phyloP scores from a whole-genome alignment of 2,888 invertebrate species.

The Steinernema carpocapsae region DNA sequence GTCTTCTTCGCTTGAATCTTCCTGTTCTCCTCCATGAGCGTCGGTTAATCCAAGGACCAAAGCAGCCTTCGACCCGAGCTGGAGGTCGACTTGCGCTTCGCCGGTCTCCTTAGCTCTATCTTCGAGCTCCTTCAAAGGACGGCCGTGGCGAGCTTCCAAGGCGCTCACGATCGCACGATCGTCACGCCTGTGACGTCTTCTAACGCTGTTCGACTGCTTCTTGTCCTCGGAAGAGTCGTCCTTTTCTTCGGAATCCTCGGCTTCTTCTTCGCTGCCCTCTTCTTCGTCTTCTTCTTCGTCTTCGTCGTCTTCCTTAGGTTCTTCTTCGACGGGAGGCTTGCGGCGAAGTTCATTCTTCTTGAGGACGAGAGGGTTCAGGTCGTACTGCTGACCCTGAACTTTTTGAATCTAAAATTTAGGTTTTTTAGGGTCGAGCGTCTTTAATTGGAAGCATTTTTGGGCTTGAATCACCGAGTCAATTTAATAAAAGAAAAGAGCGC shows the following conservation, averaged over 20 bases:
- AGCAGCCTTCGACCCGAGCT: conserved; percentile 38
- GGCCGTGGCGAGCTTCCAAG: neutral
- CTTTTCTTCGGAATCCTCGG: neutral
- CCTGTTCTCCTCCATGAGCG: conserved; percentile 36
- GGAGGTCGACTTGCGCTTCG: conserved; percentile 32
- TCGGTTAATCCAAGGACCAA: conserved; percentile 37
- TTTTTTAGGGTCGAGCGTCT: no score
- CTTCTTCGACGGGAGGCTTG: conserved; percentile 33
- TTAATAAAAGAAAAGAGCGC: no score
- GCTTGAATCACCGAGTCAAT: no score
- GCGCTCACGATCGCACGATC: no score
- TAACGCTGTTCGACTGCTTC: conserved; percentile 12
- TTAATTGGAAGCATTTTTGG: no score
- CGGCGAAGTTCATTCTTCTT: conserved; percentile 22
- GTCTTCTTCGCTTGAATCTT: neutral
- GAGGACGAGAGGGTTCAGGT: conserved; percentile 29
- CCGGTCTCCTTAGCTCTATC: conserved; percentile 20
- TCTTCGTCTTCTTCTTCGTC: conserved; percentile 33
- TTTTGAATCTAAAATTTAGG: conserved; percentile 37
- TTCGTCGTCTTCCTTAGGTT: conserved; percentile 37
- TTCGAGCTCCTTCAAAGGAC: conserved; percentile 12
- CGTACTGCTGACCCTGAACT: conserved; percentile 39
- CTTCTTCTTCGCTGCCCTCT: conserved; percentile 36
- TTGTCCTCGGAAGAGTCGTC: neutral
- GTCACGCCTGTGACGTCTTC: neutral